phyloP scores from a whole-genome alignment of 2,888 invertebrate species.

The Automeris io region DNA sequence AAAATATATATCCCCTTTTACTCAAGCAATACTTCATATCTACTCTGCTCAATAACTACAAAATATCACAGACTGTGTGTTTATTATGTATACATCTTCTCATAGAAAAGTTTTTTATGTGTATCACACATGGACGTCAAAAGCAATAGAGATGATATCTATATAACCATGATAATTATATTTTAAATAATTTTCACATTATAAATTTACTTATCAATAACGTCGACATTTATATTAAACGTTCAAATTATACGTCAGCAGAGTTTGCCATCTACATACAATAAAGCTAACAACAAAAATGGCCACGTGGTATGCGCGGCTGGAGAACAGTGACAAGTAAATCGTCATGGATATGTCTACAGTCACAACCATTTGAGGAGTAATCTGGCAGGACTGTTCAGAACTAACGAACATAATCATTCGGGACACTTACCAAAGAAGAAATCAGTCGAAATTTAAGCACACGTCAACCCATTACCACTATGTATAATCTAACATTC shows the following conservation, averaged over 20 bases:
- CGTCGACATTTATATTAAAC: constrained; percentile 52
- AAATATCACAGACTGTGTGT: constrained; percentile 77
- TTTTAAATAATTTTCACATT: constrained; percentile 49
- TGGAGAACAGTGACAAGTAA: constrained; percentile 6
- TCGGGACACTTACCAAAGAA: constrained; percentile 37
- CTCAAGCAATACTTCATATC: constrained; percentile 73
- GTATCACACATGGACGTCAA: constrained; percentile 76
- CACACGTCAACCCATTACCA: constrained; percentile 52
- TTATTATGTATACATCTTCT: constrained; percentile 77
- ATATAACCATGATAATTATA: constrained; percentile 61
- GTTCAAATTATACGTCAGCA: constrained; percentile 64
- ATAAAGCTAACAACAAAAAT: constrained; percentile 27
- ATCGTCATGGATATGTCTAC: constrained; percentile 63
- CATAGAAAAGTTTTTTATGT: constrained; percentile 70
- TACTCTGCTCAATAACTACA: constrained; percentile 74
- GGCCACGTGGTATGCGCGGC: constrained; percentile 9
- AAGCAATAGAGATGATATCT: constrained; percentile 71
- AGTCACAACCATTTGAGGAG: constrained; percentile 66
- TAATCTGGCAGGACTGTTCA: constrained; percentile 44
- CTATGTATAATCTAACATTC: constrained; percentile 57
- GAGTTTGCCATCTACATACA: constrained; percentile 50
- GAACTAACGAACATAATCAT: constrained; percentile 28
- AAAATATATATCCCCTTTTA: constrained; percentile 69
- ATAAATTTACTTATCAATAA: constrained; percentile 44
- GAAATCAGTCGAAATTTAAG: constrained; percentile 54